Conservation (phyloP, 2,113 vertebrate species). For the Beaufortia kweichowensis region DNA sequence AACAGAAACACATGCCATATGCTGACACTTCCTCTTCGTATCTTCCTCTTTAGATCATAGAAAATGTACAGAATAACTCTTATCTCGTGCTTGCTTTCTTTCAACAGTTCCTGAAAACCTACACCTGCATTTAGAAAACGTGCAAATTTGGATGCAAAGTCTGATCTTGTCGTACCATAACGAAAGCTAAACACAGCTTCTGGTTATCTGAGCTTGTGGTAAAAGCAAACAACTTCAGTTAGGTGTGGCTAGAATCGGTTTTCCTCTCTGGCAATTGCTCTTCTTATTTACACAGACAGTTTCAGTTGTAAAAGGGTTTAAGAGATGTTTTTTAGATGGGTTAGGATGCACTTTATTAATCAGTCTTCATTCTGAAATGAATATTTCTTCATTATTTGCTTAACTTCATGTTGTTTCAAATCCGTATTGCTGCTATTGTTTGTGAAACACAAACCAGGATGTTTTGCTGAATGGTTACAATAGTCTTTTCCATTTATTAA, state of each 20-base stretch:
- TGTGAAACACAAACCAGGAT: no score
- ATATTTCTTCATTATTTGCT: no score
- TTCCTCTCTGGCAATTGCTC: not conserved
- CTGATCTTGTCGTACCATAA: not conserved
- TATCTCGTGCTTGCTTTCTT: not conserved
- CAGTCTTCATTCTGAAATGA: no score
- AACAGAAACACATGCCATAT: not conserved
- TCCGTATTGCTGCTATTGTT: no score
- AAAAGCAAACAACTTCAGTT: not conserved
- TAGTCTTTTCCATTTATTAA: no score
- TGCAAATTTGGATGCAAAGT: not conserved
- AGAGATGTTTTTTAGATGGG: not conserved
- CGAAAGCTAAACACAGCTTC: not conserved
- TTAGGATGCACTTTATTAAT: not conserved
- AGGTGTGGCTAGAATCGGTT: not conserved
- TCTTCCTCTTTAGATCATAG: slow-evolving; percentile 4
- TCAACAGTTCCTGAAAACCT: not conserved
- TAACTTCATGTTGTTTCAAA: no score
- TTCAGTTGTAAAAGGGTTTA: not conserved
- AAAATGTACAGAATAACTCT: not conserved
- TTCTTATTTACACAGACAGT: not conserved
- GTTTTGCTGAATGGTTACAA: no score
- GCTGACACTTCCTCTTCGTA: not conserved
- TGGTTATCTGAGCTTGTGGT: not conserved
- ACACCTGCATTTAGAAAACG: not conserved